phyloP scores from a whole-genome alignment of 2,113 vertebrate species.

The Hippocampus guttulatus region DNA sequence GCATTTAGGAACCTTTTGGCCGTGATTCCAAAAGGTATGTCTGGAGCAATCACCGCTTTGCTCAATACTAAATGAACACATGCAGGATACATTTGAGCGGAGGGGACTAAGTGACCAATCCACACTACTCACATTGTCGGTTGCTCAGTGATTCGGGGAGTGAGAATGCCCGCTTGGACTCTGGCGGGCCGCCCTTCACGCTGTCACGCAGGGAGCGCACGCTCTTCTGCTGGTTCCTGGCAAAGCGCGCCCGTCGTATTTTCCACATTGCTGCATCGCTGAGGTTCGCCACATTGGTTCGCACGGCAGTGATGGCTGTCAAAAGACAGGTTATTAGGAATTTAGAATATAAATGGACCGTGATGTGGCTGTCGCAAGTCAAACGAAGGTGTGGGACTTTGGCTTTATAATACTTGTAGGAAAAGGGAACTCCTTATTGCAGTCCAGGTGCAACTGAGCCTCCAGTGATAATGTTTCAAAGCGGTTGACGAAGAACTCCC shows the following conservation, averaged over 20 bases:
- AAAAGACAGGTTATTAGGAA: conserved; percentile 2
- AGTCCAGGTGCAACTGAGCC: conserved; percentile 96
- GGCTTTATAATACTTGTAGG: conserved; percentile 84
- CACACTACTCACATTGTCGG: conserved; percentile 86
- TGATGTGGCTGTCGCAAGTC: background rate
- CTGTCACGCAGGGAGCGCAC: conserved; percentile 94
- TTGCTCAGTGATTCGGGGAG: conserved; percentile 91
- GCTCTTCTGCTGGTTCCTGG: conserved; percentile 95
- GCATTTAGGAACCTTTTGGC: no score
- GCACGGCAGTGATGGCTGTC: conserved; percentile 93
- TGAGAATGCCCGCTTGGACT: conserved; percentile 92
- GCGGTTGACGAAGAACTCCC: conserved; percentile 99
- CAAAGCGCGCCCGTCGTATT: conserved; percentile 94
- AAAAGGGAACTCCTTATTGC: conserved; percentile 99
- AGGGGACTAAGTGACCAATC: conserved; percentile 1
- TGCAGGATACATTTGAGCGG: conserved; percentile 6
- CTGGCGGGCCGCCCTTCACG: conserved; percentile 79
- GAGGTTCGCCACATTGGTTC: conserved; percentile 96
- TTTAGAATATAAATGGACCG: background rate
- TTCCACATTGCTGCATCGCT: conserved; percentile 97
- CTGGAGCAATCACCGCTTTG: background rate
- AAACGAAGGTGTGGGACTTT: background rate
- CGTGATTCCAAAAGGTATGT: no score
- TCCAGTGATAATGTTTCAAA: conserved; percentile 98
- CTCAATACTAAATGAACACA: conserved; percentile 8